Base-by-base conservation (phyloP, 2,113 vertebrate genomes). In the Anhinga anhinga region DNA sequence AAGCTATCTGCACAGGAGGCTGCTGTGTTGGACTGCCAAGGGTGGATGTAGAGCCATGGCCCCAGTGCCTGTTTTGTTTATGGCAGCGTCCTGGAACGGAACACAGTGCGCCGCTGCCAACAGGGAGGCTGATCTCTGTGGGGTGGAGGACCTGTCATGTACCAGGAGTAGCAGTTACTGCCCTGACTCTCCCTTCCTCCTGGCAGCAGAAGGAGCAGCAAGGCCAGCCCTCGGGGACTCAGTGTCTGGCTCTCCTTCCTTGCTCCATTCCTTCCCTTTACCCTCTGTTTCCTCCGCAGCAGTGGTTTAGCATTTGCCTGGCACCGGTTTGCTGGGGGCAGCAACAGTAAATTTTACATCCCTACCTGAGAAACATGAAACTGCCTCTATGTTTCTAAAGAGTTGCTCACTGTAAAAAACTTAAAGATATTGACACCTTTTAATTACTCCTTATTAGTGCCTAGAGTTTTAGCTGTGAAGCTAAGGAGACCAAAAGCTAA, bases 161-260 rank as follows among this genome's bases (percentile, higher is more conserved):
- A 40, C 22, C 16, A 53, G 69, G 30, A 50, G 69, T 7, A 77
- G 80, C 74, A 50, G 63, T n/a, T 59, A 34, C 76, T 86, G 58
- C 81, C 65, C 63, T 66, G 81, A 66, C 76, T 66, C 70, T 92
- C 74, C 90, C 81, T 95, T 95, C 85, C 90, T 95, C 76, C 56
- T 79, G 73, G 47, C 67, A 92, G 89, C 49, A 83, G 72, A 5
- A 77, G 77, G 32, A 83, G 29, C 36, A 67, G 84, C 61, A 40
- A 84, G 67, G 27, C 34, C 53, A 69, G 73, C 34, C 29, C 34
- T 18, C 2, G 0, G 25, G 36, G 34, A 8, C 11, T 71, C 3
- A 0, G 4, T 11, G 20, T 25, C 80, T 59, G 49, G 4, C 50
- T 49, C 69, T 42, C 22, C 61, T 52, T 47, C 79, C 21, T 63